Evolutionary conservation across 1,140 invertebrate genomes (phyloP), one percentile per base, ranked within the genome.

Genomic region (Drosophila watanabei): DNA sequence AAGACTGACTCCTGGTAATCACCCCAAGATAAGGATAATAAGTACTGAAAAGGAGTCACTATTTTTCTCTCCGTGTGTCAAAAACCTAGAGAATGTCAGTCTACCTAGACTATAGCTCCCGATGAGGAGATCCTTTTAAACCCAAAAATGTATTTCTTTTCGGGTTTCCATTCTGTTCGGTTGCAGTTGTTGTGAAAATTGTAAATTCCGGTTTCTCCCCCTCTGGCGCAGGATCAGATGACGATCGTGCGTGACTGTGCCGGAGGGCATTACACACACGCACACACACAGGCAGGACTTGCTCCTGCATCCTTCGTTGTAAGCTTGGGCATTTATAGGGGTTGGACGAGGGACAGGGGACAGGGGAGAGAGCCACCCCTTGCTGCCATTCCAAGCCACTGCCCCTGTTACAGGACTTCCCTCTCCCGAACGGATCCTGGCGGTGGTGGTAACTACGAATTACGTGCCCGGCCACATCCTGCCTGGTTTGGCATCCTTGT

Each of bases 291-390:
- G 11, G 20, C 11, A 13, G 2, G 13, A 4, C 48, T 24, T 24
- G 24, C 24, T 60, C 66, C 57, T 49, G 45, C 63, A 62, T 60
- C 57, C 49, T 49, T 39, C 30, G 82, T 68, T 88, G 85, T 88
- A 88, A 88, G 85, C 85, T 88, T 65, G 71, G 73, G 78, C 84
- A 88, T 75, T 89, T 72, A 81, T 88, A 88, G 85, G 85, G 85
- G 85, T 88, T 88, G 81, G n/a, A n/a, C 48, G 63, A 69, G 75
- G 58, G 57, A 28, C 60, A 28, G 14, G 9, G 28, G 49, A 51
- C 49, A 43, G 43, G 16, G 14, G 9, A 16, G 49, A 51, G 28
- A 43, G 43, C 59, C 72, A 73, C 78, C 79, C 82, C 77, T 79
- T 77, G 62, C 68, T 63, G 52, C 33, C 41, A 37, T 56, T 33